Evolutionary conservation across 2,888 invertebrate genomes (phyloP), one percentile per base, ranked within the genome.

Genomic region (Azorinus chamasolen): DNA sequence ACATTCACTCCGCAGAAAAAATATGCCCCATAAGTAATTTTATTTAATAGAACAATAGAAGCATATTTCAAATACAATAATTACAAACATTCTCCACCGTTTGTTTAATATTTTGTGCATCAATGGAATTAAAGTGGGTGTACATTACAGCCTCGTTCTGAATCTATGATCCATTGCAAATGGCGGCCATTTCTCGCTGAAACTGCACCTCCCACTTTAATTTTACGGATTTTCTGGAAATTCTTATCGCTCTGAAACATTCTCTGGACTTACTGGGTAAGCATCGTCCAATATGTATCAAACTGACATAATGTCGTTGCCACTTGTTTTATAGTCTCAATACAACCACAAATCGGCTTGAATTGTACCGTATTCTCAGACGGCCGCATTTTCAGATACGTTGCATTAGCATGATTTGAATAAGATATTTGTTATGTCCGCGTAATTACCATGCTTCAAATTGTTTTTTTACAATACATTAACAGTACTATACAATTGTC

Each of bases 171-270:
- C 76, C 79, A 81, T 87, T 87, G 86, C 84, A 87, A 89, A 89
- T 89, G 89, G 89, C 89, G 85, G 88, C 89, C 87, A 83, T 85
- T 82, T 87, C 79, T 85, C 80, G 77, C 77, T 76, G 84, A 83
- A 84, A 84, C 80, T 83, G 78, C 85, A 86, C 83, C 85, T 85
- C 77, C 85, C 73, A 70, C 71, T 59, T 61, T 18, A 59, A 24
- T 37, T 32, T 73, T 50, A 48, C 61, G 46, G 46, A 64, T 54
- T 57, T 73, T 61, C 51, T 51, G 39, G 6, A 50, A 27, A 39
- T 37, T 46, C 20, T 32, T 10, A 6, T 10, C 10, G 32, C 32
- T 32, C 5, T 32, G 10, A 32, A 32, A 32, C 32, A 32, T 6
- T 32, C 10, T 32, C 10, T 32, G 32, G 32, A 32, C 5, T 32